Percentiles rank a stretch among this genome's conserved stretches.
Conservation (phyloP, 2,888 invertebrate species). For the Ectemnius continuus region DNA sequence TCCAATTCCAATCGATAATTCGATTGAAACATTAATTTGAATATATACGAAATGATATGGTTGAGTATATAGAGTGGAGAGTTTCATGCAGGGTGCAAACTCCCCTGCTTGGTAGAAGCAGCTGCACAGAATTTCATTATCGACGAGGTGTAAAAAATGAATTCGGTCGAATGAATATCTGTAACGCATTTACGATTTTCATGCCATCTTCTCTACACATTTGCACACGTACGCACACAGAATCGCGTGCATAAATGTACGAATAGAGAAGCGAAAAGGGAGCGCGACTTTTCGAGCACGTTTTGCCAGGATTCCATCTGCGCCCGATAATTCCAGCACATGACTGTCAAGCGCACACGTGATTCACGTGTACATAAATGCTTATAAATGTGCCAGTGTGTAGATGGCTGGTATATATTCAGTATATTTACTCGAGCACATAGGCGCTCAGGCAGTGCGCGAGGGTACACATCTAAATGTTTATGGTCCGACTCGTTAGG, state of each 20-base stretch:
- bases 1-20: too few species aligned
- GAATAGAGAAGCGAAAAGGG: too few species aligned
- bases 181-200: too few species aligned
- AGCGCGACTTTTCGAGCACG: neutral
- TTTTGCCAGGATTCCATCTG: neutral
- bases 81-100: too few species aligned
- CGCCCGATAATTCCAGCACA: neutral
- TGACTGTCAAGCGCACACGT: neutral
- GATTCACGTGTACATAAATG: neutral
- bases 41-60: too few species aligned
- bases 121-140: conserved; percentile 4
- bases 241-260: too few species aligned
- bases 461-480: conserved; percentile 18
- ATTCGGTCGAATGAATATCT: neutral
- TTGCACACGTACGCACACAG: too few species aligned
- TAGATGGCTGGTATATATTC: neutral
- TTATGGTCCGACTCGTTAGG: neutral
- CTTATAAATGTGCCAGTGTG: neutral
- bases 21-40: too few species aligned
- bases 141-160: neutral
- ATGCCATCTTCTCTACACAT: too few species aligned
- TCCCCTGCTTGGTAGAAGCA: conserved; percentile 14
- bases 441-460: neutral
- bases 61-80: too few species aligned
- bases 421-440: neutral